Evolutionary conservation across 2,113 vertebrate species (phyloP).

Genomic region (Scartelaos histophorus): DNA sequence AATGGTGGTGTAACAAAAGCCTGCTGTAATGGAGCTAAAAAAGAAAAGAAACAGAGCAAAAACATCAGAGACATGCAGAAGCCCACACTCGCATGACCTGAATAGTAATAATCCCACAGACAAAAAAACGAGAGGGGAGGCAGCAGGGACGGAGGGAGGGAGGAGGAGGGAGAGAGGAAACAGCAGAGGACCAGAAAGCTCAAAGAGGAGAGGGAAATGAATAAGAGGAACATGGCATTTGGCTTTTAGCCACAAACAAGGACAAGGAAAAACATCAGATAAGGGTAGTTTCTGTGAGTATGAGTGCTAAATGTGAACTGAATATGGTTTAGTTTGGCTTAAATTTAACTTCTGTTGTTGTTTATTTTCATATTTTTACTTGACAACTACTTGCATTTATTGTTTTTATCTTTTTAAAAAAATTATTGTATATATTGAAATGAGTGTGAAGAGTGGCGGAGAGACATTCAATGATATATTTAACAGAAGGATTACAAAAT

Average conservation of each 20-base stretch:
- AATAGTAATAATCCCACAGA: conserved; percentile 54
- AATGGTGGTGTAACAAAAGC: conserved; percentile 21
- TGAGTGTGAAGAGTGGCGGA: too few relatives aligned
- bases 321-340: not conserved
- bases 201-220: conserved; percentile 1
- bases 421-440: too few relatives aligned
- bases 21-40: conserved; percentile 18
- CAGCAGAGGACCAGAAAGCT: not conserved
- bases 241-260: conserved; percentile 19
- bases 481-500: too few relatives aligned
- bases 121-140: conserved; percentile 38
- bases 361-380: not conserved
- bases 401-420: too few relatives aligned
- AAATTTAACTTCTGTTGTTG: not conserved
- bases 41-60: conserved; percentile 34
- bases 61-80: conserved; percentile 55
- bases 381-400: too few relatives aligned
- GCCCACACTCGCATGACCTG: conserved; percentile 44
- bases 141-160: conserved; percentile 7
- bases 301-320: not conserved
- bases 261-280: conserved; percentile 22
- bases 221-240: conserved; percentile 16
- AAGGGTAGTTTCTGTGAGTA: not conserved
- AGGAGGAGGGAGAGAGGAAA: not conserved
- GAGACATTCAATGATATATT: too few relatives aligned